A percentile compares a stretch with the other conserved stretches of the same genome.
Evolutionary conservation across 2,113 vertebrate genomes (phyloP).

Genomic region (Cathartes aura): DNA sequence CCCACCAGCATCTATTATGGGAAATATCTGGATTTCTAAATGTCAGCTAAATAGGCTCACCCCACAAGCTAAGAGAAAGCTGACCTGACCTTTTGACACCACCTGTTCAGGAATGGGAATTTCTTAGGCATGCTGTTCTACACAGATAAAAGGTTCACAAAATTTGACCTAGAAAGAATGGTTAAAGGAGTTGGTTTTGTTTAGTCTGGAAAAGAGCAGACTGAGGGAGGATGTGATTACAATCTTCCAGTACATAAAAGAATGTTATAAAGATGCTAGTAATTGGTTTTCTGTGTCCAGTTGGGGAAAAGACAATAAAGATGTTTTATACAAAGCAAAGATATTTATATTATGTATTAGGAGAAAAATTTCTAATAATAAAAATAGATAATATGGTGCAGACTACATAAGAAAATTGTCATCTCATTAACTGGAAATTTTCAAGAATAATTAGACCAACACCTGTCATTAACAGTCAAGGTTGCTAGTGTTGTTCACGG

Average conservation of each 20-base stretch:
- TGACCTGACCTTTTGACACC: constrained; percentile 36
- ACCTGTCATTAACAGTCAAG: neutral
- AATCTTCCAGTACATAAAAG: constrained; percentile 15
- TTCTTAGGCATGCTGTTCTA: neutral
- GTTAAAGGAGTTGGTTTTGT: constrained; percentile 53
- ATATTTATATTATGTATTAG: neutral
- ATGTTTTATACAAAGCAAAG: neutral
- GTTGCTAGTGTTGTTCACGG: neutral
- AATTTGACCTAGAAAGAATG: constrained; percentile 62
- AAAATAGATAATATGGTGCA: neutral
- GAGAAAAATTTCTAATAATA: neutral
- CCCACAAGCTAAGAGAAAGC: neutral
- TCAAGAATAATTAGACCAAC: neutral
- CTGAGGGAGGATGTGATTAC: constrained; percentile 48
- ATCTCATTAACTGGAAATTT: neutral
- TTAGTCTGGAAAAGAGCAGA: constrained; percentile 54
- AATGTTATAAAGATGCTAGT: constrained; percentile 2
- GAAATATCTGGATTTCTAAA: constrained; percentile 41
- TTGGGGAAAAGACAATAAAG: neutral
- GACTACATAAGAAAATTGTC: neutral
- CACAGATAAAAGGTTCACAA: constrained; percentile 44
- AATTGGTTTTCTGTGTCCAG: neutral
- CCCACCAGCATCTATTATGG: neutral
- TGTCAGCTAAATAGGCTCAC: neutral
- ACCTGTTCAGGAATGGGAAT: constrained; percentile 43